These are phyloP conservation scores for Cremastobaeus sp. DNA, from an alignment of 2,888 invertebrate genomes.

Conservation along the genomic window DNA sequence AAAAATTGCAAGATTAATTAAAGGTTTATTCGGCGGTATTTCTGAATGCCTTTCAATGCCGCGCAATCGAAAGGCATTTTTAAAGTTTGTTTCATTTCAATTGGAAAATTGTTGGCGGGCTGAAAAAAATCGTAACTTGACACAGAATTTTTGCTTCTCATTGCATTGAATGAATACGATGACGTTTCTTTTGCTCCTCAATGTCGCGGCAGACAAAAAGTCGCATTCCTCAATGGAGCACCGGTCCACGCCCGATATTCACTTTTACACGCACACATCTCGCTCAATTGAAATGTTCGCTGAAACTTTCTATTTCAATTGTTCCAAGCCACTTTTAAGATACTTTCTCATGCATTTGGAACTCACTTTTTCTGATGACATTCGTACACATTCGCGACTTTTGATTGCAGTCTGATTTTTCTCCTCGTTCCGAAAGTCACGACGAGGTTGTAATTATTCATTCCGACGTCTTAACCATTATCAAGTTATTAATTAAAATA, in stretches of 20 bases:
- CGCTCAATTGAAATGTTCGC: constrained; percentile 38
- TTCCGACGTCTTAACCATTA: too few relatives aligned
- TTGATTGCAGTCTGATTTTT: too few relatives aligned
- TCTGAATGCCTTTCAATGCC: too few relatives aligned
- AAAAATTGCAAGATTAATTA: too few relatives aligned
- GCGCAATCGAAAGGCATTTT: too few relatives aligned
- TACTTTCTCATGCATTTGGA: constrained; percentile 55
- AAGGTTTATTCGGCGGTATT: too few relatives aligned
- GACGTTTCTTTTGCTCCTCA: constrained; percentile 33
- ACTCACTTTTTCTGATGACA: constrained; percentile 37
- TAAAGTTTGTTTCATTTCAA: too few relatives aligned
- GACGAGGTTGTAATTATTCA: too few relatives aligned
- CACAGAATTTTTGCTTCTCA: background rate
- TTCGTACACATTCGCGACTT: too few relatives aligned
- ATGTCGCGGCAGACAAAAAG: constrained; percentile 38
- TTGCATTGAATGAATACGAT: background rate
- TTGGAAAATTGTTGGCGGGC: background rate
- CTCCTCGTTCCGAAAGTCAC: too few relatives aligned
- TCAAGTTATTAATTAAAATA: too few relatives aligned
- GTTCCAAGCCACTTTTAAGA: constrained; percentile 34
- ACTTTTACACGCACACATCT: constrained; percentile 27
- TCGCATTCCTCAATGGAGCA: constrained; percentile 5
- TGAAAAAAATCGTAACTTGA: constrained; percentile 1
- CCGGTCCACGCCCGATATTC: constrained; percentile 36
- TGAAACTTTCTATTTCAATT: constrained; percentile 54